Evolutionary conservation across 2,113 vertebrate genomes (phyloP).

Genomic region (Crotalus tigris): DNA sequence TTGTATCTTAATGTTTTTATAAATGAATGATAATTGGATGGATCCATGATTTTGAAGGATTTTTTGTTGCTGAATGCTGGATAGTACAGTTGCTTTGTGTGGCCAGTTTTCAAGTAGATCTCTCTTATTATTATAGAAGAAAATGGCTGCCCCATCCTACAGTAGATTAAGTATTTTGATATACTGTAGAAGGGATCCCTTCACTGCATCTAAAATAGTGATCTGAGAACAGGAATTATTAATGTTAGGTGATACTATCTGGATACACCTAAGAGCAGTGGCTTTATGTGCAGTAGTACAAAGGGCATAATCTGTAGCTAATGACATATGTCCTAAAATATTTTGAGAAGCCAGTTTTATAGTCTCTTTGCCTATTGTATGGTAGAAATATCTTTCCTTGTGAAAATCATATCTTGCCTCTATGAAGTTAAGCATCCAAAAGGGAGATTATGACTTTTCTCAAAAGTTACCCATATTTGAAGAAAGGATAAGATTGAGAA

Average conservation of each 20-base stretch:
- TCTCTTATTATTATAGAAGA: not conserved
- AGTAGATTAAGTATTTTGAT: not conserved
- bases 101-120: not conserved
- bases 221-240: not conserved
- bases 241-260: not conserved
- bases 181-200: not conserved
- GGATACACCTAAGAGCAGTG: not conserved
- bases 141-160: not conserved
- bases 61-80: not conserved
- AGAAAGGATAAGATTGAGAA: not conserved
- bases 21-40: not conserved
- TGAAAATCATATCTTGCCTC: not conserved
- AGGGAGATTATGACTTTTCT: not conserved
- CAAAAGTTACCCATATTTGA: not conserved
- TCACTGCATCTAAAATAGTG: not conserved
- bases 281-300: not conserved
- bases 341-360: not conserved
- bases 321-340: not conserved
- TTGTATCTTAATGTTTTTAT: not conserved
- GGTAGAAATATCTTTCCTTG: not conserved
- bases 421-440: not conserved
- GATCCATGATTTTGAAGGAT: not conserved
- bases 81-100: not conserved
- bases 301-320: not conserved
- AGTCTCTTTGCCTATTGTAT: not conserved